Evolutionary conservation across 1,140 invertebrate species (phyloP).

Genomic region (Proales similis): DNA sequence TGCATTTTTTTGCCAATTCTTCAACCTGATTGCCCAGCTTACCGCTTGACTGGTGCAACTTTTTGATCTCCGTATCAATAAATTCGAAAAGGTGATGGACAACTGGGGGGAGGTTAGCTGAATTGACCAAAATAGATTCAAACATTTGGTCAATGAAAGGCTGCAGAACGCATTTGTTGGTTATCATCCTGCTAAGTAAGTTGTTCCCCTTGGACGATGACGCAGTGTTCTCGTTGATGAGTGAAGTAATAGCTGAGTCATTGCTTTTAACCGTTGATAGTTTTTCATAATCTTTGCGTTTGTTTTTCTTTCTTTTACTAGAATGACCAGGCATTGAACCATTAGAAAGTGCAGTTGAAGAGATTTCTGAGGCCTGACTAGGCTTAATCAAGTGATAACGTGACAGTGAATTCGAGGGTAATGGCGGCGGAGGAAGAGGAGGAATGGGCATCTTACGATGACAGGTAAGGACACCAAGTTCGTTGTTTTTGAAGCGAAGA

Average conservation of each 20-base stretch:
- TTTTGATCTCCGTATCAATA: background rate
- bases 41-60: background rate
- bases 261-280: conserved; percentile 18
- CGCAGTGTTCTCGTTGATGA: background rate
- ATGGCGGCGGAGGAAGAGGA: background rate
- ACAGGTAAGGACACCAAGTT: background rate
- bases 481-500: conserved; percentile 14
- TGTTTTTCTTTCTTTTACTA: background rate
- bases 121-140: conserved; percentile 1
- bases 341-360: background rate
- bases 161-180: conserved; percentile 6
- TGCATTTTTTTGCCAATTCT: conserved; percentile 15
- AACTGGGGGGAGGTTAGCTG: background rate
- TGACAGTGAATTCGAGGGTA: background rate
- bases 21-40: background rate
- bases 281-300: conserved; percentile 32
- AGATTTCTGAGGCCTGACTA: background rate
- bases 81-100: conserved; percentile 11
- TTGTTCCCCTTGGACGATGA: no score
- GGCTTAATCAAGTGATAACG: conserved; percentile 24
- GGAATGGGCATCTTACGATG: background rate
- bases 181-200: background rate
- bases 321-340: background rate
- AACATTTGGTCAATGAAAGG: conserved; percentile 30
- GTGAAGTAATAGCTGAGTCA: background rate